These are phyloP conservation scores for Troilus luridus DNA, from an alignment of 2,888 invertebrate species.

Conservation along the genomic window DNA sequence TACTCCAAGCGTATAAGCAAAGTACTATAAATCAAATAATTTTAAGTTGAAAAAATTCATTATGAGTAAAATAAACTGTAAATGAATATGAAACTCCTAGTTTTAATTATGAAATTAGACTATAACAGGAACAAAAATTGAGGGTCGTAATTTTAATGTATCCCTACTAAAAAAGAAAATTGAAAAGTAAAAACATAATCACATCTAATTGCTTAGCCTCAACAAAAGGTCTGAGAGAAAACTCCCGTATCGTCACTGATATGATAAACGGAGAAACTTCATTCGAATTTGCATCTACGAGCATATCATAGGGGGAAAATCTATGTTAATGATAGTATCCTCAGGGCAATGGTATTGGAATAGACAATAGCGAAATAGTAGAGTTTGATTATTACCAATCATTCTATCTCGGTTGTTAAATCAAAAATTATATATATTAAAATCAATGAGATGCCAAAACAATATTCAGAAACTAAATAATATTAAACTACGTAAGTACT, in stretches of 20 bases:
- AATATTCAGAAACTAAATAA: background rate
- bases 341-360: background rate
- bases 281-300: conserved; percentile 6
- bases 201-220: background rate
- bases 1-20: background rate
- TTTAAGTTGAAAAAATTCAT: too few species aligned
- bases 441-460: background rate
- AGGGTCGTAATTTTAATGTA: background rate
- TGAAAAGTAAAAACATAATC: background rate
- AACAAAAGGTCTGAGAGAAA: background rate
- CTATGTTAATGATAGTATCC: conserved; percentile 12
- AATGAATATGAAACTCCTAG: too few species aligned
- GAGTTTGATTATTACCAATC: background rate
- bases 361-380: conserved; percentile 12
- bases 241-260: conserved; percentile 20
- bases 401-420: background rate
- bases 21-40: too few species aligned
- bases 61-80: too few species aligned
- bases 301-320: conserved; percentile 10
- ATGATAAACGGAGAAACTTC: conserved; percentile 40
- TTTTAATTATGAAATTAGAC: too few species aligned
- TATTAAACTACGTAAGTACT: too few species aligned
- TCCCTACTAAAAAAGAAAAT: background rate
- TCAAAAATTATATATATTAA: background rate
- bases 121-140: too few species aligned